A percentile compares a stretch with the other conserved stretches of the same genome.
phyloP scores from a whole-genome alignment of 1,140 invertebrate species.

The Drosophila lini region DNA sequence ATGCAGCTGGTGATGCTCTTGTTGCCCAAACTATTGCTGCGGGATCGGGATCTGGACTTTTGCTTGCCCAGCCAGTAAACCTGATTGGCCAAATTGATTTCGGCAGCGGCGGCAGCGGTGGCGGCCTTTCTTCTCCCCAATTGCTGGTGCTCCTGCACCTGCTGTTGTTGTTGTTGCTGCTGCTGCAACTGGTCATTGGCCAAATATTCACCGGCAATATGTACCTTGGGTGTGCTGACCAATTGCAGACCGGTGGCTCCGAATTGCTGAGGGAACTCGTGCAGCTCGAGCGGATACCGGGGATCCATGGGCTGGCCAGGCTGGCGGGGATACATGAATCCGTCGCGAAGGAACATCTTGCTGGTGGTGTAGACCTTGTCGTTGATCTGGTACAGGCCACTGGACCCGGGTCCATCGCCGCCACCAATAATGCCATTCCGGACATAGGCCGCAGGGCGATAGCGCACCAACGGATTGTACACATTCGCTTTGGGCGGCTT shows the following conservation, averaged over 20 bases:
- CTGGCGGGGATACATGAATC: conserved; percentile 81
- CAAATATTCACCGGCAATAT: conserved; percentile 79
- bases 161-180: conserved; percentile 29
- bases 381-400: conserved; percentile 76
- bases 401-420: conserved; percentile 70
- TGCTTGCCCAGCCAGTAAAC: conserved; percentile 79
- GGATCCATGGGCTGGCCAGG: conserved; percentile 82
- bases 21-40: conserved; percentile 78
- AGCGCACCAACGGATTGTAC: conserved; percentile 72
- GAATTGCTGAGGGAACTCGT: conserved; percentile 77
- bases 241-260: conserved; percentile 75
- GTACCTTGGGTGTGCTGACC: conserved; percentile 76
- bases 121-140: conserved; percentile 64
- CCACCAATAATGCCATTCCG: conserved; percentile 79
- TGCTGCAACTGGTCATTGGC: conserved; percentile 37
- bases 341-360: conserved; percentile 81
- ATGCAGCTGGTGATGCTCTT: conserved; percentile 66
- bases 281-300: conserved; percentile 74
- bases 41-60: conserved; percentile 67
- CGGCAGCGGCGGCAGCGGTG: conserved; percentile 36
- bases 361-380: conserved; percentile 80
- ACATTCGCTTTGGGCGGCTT: conserved; percentile 69
- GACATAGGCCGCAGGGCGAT: conserved; percentile 73
- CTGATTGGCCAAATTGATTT: conserved; percentile 81
- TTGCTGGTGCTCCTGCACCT: conserved; percentile 36